A percentile compares a stretch with the other conserved stretches of the same genome.
phyloP scores from a whole-genome alignment of 2,888 invertebrate species.

The Drosophila dives region DNA sequence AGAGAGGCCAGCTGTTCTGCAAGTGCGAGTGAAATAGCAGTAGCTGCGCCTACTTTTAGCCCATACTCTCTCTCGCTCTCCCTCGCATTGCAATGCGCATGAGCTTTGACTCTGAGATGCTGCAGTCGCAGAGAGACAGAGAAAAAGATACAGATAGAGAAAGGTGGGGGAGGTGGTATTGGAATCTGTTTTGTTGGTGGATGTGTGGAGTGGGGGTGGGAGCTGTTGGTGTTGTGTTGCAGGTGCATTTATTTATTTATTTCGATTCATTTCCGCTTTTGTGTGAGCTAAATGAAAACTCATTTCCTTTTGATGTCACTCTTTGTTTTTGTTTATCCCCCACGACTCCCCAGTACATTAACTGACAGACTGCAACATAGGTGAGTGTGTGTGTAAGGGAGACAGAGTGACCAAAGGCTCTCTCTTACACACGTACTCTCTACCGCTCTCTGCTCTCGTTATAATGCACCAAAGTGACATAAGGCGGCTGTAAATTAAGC shows the following conservation, averaged over 20 bases:
- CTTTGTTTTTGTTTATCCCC: constrained; percentile 26
- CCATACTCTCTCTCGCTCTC: constrained; percentile 11
- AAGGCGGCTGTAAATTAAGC: constrained; percentile 81
- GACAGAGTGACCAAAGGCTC: constrained; percentile 31
- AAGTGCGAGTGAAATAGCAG: constrained; percentile 36
- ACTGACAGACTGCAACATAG: constrained; percentile 45
- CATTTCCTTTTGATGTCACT: constrained; percentile 82
- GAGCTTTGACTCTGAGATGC: constrained; percentile 48
- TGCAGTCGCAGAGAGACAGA: constrained; percentile 21
- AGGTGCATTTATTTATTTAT: constrained; percentile 83
- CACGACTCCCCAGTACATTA: constrained; percentile 42
- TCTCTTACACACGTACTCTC: constrained; percentile 6
- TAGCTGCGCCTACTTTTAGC: constrained; percentile 22
- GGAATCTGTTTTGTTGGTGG: neutral
- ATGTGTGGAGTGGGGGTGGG: neutral
- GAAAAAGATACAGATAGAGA: neutral
- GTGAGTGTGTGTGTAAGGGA: constrained; percentile 11
- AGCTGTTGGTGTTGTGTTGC: constrained; percentile 21
- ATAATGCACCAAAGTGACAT: constrained; percentile 80
- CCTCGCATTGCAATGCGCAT: constrained; percentile 49
- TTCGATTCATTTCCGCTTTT: constrained; percentile 82
- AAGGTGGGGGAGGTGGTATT: neutral
- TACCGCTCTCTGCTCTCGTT: constrained; percentile 17
- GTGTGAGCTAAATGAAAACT: constrained; percentile 81
- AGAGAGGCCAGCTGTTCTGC: constrained; percentile 27